Base-by-base conservation (phyloP, 2,888 invertebrate genomes). In the Troilus luridus region DNA sequence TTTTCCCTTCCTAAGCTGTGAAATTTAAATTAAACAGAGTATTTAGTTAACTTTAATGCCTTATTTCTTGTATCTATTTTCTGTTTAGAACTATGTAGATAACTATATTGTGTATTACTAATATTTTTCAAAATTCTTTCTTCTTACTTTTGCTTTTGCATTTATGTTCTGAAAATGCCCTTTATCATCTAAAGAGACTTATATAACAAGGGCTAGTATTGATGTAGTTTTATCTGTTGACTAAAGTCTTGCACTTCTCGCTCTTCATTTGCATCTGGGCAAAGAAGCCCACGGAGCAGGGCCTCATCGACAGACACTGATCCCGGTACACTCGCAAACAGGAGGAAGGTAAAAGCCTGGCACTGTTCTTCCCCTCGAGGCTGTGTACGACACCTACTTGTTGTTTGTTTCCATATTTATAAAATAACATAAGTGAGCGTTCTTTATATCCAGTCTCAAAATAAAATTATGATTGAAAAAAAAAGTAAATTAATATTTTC, bases 191-290 rank as follows among this genome's bases (percentile, higher is more conserved):
- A 85, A 85, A 56, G 85, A 21, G 21, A 85, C 3, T 81, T 81
- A 81, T 58, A 21, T 85, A 12, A n/a, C 21, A 56, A 56, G 85
- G 56, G 56, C n/a, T 56, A 64, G 56, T 90, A 90, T 90, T 90
- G 60, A 90, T 90, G 90, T 90, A 85, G 90, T 88, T 90, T 85
- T 90, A 59, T 90, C 62, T 90, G 59, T 90, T 90, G 90, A 77
- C 90, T 77, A 54, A 94, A 94, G 93, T 94, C 94, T 92, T 94
- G 94, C 92, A 94, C 94, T 92, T 94, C 94, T 77, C 93, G 95
- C 93, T 95, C 93, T 93, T 95, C 93, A 93, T 95, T 94, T 92
- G 94, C 94, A 60, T 94, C 94, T 11, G 94, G 93, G n/a, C 92
- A 92, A 9, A 93, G 93, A 88, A 94, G 93, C 64, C 94, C 94